Conservation (phyloP, 2,888 invertebrate species). For the Ctena decussata region DNA sequence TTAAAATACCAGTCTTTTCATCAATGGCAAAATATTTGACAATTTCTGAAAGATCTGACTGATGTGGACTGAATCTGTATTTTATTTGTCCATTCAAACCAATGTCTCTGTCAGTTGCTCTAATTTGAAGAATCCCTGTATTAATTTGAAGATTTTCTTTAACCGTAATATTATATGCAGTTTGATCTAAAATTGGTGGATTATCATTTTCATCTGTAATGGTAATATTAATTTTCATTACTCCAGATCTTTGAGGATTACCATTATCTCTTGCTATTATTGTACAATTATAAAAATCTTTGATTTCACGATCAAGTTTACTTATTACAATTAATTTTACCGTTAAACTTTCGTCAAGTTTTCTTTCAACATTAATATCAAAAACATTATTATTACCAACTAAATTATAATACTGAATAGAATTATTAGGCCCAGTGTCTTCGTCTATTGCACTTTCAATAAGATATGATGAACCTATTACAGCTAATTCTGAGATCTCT, state of each 20-base stretch:
- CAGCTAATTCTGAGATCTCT: constrained; percentile 71
- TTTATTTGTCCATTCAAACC: constrained; percentile 72
- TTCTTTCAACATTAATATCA: constrained; percentile 70
- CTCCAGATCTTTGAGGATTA: constrained; percentile 64
- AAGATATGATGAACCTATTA: constrained; percentile 61
- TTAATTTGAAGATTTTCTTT: constrained; percentile 64
- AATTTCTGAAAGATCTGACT: constrained; percentile 66
- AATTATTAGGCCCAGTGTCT: constrained; percentile 74
- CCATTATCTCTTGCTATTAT: constrained; percentile 79
- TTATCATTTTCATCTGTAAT: constrained; percentile 80
- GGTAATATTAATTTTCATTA: constrained; percentile 70
- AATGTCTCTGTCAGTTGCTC: constrained; percentile 83
- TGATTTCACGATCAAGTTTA: constrained; percentile 75
- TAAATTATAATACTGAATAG: constrained; percentile 75
- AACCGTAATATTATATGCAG: constrained; percentile 69
- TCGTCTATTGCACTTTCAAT: constrained; percentile 73
- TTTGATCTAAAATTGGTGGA: constrained; percentile 67
- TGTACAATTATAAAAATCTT: constrained; percentile 71
- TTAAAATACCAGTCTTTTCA: constrained; percentile 75
- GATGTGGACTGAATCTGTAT: constrained; percentile 83
- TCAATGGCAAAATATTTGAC: constrained; percentile 73
- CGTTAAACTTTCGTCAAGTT: constrained; percentile 76
- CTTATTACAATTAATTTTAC: constrained; percentile 73
- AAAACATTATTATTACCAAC: constrained; percentile 70
- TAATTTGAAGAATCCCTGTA: constrained; percentile 88